Conservation (phyloP, 1,140 invertebrate genomes). For the Microvelia longipes region DNA sequence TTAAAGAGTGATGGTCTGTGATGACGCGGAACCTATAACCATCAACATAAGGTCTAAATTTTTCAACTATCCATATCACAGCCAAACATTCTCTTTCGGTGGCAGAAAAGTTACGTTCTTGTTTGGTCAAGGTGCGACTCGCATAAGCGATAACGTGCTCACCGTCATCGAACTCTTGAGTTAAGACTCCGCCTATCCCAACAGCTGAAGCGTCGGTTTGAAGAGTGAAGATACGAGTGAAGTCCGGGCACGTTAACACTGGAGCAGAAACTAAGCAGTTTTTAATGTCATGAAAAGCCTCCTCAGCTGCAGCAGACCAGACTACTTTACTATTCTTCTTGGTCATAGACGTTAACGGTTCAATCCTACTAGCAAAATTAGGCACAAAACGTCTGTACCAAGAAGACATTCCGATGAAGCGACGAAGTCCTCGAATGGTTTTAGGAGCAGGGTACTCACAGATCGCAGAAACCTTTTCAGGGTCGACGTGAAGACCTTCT, state of each 20-base stretch:
- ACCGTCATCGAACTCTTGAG: slow-evolving; percentile 18
- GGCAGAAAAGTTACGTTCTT: slow-evolving; percentile 30
- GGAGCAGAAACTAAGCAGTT: slow-evolving; percentile 16
- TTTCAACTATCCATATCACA: slow-evolving; percentile 28
- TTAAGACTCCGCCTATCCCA: slow-evolving; percentile 22
- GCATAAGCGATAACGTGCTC: slow-evolving; percentile 30
- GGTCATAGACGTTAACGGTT: slow-evolving; percentile 19
- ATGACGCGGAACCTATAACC: slow-evolving; percentile 27
- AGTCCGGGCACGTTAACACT: slow-evolving; percentile 21
- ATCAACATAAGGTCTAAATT: slow-evolving; percentile 25
- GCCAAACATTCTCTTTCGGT: slow-evolving; percentile 33
- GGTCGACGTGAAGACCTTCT: slow-evolving; percentile 3
- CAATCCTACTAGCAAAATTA: slow-evolving; percentile 29
- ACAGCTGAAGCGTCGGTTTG: slow-evolving; percentile 23
- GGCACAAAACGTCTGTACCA: slow-evolving; percentile 32
- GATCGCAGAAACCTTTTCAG: slow-evolving; percentile 11
- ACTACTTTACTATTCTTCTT: slow-evolving; percentile 1
- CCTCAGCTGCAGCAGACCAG: background rate
- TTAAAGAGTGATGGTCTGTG: slow-evolving; percentile 33
- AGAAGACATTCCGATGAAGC: slow-evolving; percentile 32
- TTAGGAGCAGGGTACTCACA: slow-evolving; percentile 22
- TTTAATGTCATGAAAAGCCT: slow-evolving; percentile 22
- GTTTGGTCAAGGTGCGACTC: slow-evolving; percentile 24
- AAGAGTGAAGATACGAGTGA: slow-evolving; percentile 20
- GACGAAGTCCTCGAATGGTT: slow-evolving; percentile 27